A percentile compares a stretch with the other conserved stretches of the same genome.
Conservation (phyloP, 2,888 invertebrate genomes). For the Sussaba pulchella region DNA sequence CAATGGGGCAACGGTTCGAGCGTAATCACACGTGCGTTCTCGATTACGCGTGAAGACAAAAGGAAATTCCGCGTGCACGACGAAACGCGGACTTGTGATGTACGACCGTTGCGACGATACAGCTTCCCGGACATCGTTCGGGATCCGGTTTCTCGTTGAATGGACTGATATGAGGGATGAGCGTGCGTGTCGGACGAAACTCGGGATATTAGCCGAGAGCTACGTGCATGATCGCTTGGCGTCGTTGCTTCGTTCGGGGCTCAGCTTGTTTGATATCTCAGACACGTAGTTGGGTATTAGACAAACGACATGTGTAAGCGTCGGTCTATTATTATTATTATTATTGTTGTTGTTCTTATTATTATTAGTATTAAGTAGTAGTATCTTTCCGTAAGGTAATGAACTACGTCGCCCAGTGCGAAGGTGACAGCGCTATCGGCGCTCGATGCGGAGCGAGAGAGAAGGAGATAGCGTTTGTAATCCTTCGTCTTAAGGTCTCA, state of each 20-base stretch:
- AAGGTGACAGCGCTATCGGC: too few relatives aligned
- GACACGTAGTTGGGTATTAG: slow-evolving; percentile 7
- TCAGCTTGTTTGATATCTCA: not conserved
- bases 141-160: too few relatives aligned
- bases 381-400: too few relatives aligned
- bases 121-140: not conserved
- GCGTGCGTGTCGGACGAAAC: too few relatives aligned
- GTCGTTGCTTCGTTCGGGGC: not conserved
- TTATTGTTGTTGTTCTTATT: not conserved
- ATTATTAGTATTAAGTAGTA: too few relatives aligned
- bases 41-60: slow-evolving; percentile 71
- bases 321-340: slow-evolving; percentile 1
- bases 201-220: too few relatives aligned
- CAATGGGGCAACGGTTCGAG: slow-evolving; percentile 67
- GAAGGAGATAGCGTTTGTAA: too few relatives aligned
- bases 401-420: too few relatives aligned
- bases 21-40: not conserved
- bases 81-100: not conserved
- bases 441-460: too few relatives aligned
- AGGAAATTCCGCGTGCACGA: not conserved
- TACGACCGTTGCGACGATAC: not conserved
- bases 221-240: slow-evolving; percentile 12
- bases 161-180: too few relatives aligned
- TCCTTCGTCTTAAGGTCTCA: too few relatives aligned
- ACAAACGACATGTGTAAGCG: slow-evolving; percentile 11